A percentile compares a stretch with the other conserved stretches of the same genome.
phyloP scores from a whole-genome alignment of 2,888 invertebrate genomes.

The Branchipolynoe longqiensis region DNA sequence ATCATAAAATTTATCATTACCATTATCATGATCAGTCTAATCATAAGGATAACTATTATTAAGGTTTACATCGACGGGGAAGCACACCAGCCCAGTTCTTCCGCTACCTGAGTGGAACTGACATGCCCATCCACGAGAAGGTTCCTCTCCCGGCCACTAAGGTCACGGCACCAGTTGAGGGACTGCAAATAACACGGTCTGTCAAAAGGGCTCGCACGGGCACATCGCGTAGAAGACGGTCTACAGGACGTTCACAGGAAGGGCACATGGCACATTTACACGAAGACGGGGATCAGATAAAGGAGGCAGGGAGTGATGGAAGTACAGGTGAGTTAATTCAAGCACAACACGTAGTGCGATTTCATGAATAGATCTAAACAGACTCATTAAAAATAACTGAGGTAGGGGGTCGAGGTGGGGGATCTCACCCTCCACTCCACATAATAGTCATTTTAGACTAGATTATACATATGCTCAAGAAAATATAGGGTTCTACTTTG shows the following conservation, averaged over 20 bases:
- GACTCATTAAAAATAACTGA: too few relatives aligned
- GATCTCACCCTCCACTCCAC: too few relatives aligned
- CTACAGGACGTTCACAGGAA: neutral
- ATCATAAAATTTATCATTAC: too few relatives aligned
- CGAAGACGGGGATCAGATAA: neutral
- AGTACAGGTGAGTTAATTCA: neutral
- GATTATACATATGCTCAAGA: too few relatives aligned
- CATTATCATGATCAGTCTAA: too few relatives aligned
- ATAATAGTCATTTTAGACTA: too few relatives aligned
- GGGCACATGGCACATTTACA: too few relatives aligned
- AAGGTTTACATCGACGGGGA: too few relatives aligned
- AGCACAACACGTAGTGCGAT: neutral
- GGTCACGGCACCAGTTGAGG: constrained; percentile 5
- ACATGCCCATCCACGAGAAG: constrained; percentile 42
- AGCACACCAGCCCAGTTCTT: constrained; percentile 46
- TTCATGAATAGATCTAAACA: neutral
- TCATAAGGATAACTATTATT: too few relatives aligned
- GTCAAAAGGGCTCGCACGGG: neutral
- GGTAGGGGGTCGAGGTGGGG: too few relatives aligned
- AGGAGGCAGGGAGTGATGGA: neutral
- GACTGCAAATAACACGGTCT: constrained; percentile 9
- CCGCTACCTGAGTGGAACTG: constrained; percentile 47
- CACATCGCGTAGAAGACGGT: too few relatives aligned
- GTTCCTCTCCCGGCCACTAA: constrained; percentile 29
- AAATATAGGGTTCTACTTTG: too few relatives aligned